Percentiles rank a stretch among this genome's conserved stretches.
phyloP scores from a whole-genome alignment of 2,113 vertebrate genomes.

The Porphyrio hochstetteri region DNA sequence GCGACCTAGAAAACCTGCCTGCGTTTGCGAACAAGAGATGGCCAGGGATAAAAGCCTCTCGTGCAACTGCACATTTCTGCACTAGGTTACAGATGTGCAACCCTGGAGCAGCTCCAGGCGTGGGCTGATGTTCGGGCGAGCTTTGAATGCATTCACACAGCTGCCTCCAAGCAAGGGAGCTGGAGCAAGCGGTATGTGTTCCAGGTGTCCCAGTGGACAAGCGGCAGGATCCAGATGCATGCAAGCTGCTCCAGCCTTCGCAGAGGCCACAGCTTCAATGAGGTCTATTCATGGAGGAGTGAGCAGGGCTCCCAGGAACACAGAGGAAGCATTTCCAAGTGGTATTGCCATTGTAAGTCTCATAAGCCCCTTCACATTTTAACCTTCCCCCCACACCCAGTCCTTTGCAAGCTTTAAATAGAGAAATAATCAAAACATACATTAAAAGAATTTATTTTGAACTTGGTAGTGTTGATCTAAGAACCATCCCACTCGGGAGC shows the following conservation, averaged over 20 bases:
- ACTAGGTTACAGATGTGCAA: neutral
- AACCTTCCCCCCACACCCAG: neutral
- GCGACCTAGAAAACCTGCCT: neutral
- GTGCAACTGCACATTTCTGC: neutral
- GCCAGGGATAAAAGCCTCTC: neutral
- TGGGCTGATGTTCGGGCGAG: neutral
- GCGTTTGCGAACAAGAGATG: rapidly evolving
- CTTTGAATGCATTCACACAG: neutral
- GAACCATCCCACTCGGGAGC: neutral
- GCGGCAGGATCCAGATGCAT: neutral
- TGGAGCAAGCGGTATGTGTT: neutral
- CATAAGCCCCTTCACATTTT: neutral
- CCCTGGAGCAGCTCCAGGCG: neutral
- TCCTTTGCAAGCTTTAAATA: neutral
- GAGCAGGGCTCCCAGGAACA: neutral
- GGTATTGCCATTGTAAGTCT: neutral
- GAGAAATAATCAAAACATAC: neutral
- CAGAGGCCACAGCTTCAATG: neutral
- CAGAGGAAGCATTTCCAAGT: neutral
- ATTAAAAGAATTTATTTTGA: constrained; percentile 10
- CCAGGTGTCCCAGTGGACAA: neutral
- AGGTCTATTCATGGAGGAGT: neutral
- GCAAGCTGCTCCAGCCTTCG: neutral
- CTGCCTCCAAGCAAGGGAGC: neutral
- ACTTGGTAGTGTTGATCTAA: neutral